Percentiles rank a stretch among this genome's conserved stretches.
These are phyloP conservation scores for Fistularia commersonii DNA, from an alignment of 2,797 vertebrate species.

Conservation along the genomic window DNA sequence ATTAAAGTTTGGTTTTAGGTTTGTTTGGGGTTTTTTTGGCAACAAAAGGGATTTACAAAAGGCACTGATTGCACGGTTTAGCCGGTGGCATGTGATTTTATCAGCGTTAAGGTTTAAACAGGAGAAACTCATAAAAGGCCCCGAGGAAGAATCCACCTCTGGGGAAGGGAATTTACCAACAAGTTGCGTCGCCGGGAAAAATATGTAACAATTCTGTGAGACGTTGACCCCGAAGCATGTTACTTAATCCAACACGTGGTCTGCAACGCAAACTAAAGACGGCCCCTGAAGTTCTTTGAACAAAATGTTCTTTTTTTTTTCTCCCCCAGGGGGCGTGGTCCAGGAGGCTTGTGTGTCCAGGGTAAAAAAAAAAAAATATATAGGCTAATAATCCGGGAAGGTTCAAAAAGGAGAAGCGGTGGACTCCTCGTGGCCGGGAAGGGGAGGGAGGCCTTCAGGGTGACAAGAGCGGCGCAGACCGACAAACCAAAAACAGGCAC, in stretches of 20 bases:
- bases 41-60: too few species aligned
- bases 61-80: too few species aligned
- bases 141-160: slow-evolving; percentile 3
- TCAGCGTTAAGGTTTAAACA: slow-evolving; percentile 1
- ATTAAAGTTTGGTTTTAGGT: too few species aligned
- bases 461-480: too few species aligned
- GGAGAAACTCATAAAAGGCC: background rate
- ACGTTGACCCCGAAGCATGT: slow-evolving; percentile 53
- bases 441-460: too few species aligned
- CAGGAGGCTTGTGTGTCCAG: slow-evolving; percentile 46
- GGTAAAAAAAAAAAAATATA: slow-evolving; percentile 21
- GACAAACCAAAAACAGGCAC: too few species aligned
- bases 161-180: slow-evolving; percentile 1
- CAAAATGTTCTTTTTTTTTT: slow-evolving; percentile 74
- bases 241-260: slow-evolving; percentile 65
- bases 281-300: slow-evolving; percentile 65
- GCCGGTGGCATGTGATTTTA: background rate
- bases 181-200: slow-evolving; percentile 15
- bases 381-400: slow-evolving; percentile 44
- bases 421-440: too few species aligned
- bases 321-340: slow-evolving; percentile 64
- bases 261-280: slow-evolving; percentile 58
- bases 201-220: slow-evolving; percentile 45
- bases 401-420: slow-evolving; percentile 12
- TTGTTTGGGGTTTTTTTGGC: too few species aligned